Conservation (phyloP, 2,113 vertebrate genomes). For the Myotis yumanensis region DNA sequence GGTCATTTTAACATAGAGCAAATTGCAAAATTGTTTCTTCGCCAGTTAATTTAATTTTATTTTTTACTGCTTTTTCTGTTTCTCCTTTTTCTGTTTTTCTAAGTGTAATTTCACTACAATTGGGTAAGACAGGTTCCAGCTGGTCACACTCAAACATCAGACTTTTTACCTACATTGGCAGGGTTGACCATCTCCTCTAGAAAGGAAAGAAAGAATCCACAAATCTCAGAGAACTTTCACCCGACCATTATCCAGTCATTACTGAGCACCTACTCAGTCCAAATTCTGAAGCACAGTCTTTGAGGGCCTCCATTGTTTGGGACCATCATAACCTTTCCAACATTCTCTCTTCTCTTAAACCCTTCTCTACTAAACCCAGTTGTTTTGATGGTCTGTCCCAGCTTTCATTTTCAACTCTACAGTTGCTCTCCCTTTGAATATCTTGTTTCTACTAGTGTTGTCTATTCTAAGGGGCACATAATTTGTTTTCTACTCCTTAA, state of each 20-base stretch:
- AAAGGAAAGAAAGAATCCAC: neutral
- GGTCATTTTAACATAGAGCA: conserved; percentile 20
- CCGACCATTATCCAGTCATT: neutral
- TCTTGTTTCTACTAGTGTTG: neutral
- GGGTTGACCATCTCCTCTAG: neutral
- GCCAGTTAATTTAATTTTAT: neutral
- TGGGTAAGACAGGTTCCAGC: neutral
- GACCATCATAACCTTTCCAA: neutral
- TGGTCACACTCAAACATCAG: neutral
- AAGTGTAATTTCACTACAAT: conserved; percentile 9
- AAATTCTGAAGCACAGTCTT: neutral
- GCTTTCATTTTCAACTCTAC: neutral
- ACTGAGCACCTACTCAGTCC: neutral
- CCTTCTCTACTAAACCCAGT: neutral
- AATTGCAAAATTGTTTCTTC: conserved; percentile 26
- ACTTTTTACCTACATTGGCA: neutral
- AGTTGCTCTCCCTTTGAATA: neutral
- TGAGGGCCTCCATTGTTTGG: neutral
- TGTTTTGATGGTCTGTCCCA: neutral
- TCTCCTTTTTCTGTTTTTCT: conserved; percentile 29
- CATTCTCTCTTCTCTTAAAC: neutral
- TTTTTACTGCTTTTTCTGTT: neutral
- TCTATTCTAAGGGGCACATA: neutral
- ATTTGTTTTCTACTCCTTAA: neutral
- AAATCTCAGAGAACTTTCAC: neutral